Conservation (phyloP, 2,113 vertebrate species). For the Electrona antarctica region DNA sequence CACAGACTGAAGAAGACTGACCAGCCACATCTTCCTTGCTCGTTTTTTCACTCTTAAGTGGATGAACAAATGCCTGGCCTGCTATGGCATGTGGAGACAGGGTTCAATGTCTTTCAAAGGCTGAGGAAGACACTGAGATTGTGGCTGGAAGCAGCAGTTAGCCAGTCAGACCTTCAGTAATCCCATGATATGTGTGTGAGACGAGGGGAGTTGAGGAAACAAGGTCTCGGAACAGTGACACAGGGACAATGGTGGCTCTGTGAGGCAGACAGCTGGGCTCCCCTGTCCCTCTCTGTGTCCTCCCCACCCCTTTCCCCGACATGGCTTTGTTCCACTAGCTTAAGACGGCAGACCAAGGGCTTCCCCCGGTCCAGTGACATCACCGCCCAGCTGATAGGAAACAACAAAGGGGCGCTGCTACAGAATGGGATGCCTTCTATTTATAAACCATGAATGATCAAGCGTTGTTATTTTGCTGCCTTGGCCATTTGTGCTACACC, state of each 20-base stretch:
- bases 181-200: constrained; percentile 25
- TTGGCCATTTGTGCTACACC: constrained; percentile 20
- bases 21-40: constrained; percentile 3
- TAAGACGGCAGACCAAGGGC: constrained; percentile 46
- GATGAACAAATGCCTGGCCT: constrained; percentile 7
- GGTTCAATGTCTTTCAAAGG: constrained; percentile 16
- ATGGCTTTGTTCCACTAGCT: constrained; percentile 62
- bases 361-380: constrained; percentile 72
- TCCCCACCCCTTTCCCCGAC: constrained; percentile 20
- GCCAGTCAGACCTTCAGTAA: constrained; percentile 33
- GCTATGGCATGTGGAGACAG: constrained; percentile 9
- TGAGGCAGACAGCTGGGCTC: constrained; percentile 65
- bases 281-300: constrained; percentile 36
- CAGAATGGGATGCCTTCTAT: constrained; percentile 40
- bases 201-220: constrained; percentile 19
- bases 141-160: constrained; percentile 27
- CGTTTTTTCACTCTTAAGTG: constrained; percentile 12
- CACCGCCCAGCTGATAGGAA: constrained; percentile 69
- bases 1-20: background rate
- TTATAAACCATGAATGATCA: constrained; percentile 49
- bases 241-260: constrained; percentile 62
- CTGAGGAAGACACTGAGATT: constrained; percentile 36
- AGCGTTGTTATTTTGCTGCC: constrained; percentile 19
- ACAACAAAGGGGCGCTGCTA: constrained; percentile 39
- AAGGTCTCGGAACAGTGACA: constrained; percentile 51